Evolutionary conservation across 2,888 invertebrate species (phyloP), one percentile per base, ranked within the genome.

Genomic region (Dascillus cervinus): DNA sequence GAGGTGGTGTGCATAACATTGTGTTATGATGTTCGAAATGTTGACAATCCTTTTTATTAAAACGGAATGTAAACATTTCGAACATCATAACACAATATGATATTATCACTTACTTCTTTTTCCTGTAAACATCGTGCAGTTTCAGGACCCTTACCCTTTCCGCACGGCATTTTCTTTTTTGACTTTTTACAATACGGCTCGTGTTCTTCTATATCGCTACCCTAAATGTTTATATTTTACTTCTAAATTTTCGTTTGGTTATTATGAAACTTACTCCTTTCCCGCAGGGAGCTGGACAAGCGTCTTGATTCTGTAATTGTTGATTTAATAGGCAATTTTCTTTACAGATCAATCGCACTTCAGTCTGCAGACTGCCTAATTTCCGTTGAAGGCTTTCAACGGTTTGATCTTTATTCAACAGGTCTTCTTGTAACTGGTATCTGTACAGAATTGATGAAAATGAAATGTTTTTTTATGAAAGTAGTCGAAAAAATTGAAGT

Each of bases 401-500:
- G 9, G 72, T 71, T 44, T 74, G 72, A 45, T 80, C 79, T 46
- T 77, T 77, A 20, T 71, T 71, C 58, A 77, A 66, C 37, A 79
- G 52, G 47, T 78, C 77, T 50, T 77, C 74, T 52, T 78, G 77
- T 41, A 79, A 60, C 44, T 75, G 68, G 49, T 75, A 78, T 53
- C 79, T 79, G 58, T 11, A 60, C 17, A 17, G 8, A 17, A 17
- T 6, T 17, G 17, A 6, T 17, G n/a, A n/a, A 26, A 14, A 22
- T 21, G 22, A 22, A 35, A 24, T 22, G 9, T 4, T 11, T 11
- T 25, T 17, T 8, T 6, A 17, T 17, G 5, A 17, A 17, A 17
- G 8, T 17, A 17, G 5, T 3, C 12, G 25, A n/a, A 11, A 25
- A 25, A 25, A 11, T 25, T 25, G 25, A 25, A 11, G 25, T 12